A percentile compares a stretch with the other conserved stretches of the same genome.
Evolutionary conservation across 1,140 invertebrate genomes (phyloP).

Genomic region (Aleiodes sp.): DNA sequence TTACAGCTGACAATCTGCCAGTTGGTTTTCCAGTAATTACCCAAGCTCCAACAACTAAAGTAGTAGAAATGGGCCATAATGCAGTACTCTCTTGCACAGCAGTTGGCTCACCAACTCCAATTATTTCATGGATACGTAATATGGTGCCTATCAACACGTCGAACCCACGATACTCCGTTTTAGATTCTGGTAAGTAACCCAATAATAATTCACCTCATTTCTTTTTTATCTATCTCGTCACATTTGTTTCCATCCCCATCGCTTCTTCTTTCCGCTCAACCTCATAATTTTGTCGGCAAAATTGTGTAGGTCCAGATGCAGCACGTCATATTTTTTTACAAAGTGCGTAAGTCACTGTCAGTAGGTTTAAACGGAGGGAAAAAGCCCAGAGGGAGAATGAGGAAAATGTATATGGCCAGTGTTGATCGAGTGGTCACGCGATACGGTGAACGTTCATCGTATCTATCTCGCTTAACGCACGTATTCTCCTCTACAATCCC

Average conservation of each 20-base stretch:
- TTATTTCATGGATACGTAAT: conserved; percentile 93
- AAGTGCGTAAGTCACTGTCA: conserved; percentile 58
- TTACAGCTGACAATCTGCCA: conserved; percentile 86
- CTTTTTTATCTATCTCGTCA: not conserved
- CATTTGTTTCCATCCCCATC: not conserved
- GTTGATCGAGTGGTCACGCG: conserved; percentile 63
- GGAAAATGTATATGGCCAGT: conserved; percentile 40
- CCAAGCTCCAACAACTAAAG: conserved; percentile 82
- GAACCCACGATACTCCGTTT: conserved; percentile 85
- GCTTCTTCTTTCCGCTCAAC: not conserved
- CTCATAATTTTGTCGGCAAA: not conserved
- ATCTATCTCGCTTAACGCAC: conserved; percentile 51
- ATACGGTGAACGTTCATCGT: conserved; percentile 55
- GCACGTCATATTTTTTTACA: conserved; percentile 11
- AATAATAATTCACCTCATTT: conserved; percentile 1
- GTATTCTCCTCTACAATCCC: conserved; percentile 6
- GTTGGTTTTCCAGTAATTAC: conserved; percentile 91
- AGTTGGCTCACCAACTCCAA: conserved; percentile 83
- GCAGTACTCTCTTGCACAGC: conserved; percentile 89
- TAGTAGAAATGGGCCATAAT: conserved; percentile 95
- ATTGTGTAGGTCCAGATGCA: not conserved
- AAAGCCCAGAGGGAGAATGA: not conserved
- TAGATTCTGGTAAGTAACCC: conserved; percentile 76
- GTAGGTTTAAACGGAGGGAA: conserved; percentile 24
- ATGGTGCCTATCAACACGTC: conserved; percentile 81